Evolutionary conservation across 2,113 vertebrate species (phyloP).

Genomic region (Maccullochella peelii): DNA sequence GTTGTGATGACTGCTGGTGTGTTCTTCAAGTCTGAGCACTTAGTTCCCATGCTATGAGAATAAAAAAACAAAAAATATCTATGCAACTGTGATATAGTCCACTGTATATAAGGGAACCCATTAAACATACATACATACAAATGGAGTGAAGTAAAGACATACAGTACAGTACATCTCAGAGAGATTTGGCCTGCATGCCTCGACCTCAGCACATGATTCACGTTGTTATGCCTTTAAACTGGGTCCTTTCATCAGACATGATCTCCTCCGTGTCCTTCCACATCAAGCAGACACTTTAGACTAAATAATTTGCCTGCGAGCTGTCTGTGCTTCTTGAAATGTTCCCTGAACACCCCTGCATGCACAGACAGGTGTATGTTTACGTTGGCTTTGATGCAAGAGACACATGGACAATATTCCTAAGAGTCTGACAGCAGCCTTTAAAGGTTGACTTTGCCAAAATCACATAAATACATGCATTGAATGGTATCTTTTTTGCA

Average conservation of each 20-base stretch:
- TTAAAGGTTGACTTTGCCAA: slow-evolving; percentile 23
- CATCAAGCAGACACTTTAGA: slow-evolving; percentile 64
- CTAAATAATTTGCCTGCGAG: slow-evolving; percentile 64
- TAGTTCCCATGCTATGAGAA: not conserved
- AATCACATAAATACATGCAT: slow-evolving; percentile 8
- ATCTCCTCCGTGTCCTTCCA: slow-evolving; percentile 44
- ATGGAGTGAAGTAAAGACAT: not conserved
- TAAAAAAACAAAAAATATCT: not conserved
- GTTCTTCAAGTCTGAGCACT: not conserved
- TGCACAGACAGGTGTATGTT: slow-evolving; percentile 72
- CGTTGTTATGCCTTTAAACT: slow-evolving; percentile 15
- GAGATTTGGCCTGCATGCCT: slow-evolving; percentile 47
- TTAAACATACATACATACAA: slow-evolving; percentile 12
- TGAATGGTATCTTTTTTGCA: not conserved
- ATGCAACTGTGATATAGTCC: not conserved
- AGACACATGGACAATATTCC: slow-evolving; percentile 56
- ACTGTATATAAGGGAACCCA: slow-evolving; percentile 21
- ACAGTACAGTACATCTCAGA: not conserved
- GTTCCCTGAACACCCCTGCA: slow-evolving; percentile 32
- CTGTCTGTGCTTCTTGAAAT: slow-evolving; percentile 43
- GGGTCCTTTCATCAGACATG: slow-evolving; percentile 61
- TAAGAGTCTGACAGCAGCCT: slow-evolving; percentile 40
- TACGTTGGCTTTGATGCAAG: slow-evolving; percentile 69
- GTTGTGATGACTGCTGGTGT: not conserved
- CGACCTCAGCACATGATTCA: not conserved